These are phyloP conservation scores for Blastobasis adustella DNA, from an alignment of 2,888 invertebrate species.

Conservation along the genomic window DNA sequence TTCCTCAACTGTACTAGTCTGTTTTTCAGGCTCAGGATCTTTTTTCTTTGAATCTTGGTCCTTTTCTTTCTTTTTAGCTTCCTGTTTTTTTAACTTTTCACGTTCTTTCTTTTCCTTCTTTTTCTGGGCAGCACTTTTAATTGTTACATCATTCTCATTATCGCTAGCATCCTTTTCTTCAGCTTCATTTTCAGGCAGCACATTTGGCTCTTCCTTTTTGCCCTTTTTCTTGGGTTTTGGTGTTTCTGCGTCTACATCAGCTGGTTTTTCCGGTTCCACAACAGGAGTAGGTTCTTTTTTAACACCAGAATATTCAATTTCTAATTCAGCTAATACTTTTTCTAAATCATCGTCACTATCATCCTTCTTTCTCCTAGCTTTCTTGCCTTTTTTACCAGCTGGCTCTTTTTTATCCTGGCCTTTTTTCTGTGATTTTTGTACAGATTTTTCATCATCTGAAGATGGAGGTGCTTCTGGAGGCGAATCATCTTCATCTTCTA, in stretches of 20 bases:
- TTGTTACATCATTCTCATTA: constrained; percentile 75
- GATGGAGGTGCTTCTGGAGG: constrained; percentile 55
- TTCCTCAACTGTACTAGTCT: constrained; percentile 23
- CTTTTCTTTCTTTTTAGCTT: constrained; percentile 76
- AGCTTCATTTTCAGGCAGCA: constrained; percentile 36
- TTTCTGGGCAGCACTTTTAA: constrained; percentile 90
- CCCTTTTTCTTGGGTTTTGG: constrained; percentile 56
- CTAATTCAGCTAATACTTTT: constrained; percentile 87
- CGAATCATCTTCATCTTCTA: constrained; percentile 76
- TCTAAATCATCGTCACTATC: constrained; percentile 89
- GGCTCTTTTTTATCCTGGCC: constrained; percentile 59
- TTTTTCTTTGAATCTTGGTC: constrained; percentile 50
- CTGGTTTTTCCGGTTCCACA: constrained; percentile 46
- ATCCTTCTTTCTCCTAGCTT: constrained; percentile 81
- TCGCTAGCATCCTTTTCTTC: constrained; percentile 65
- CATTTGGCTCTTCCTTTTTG: constrained; percentile 48
- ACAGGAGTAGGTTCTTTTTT: constrained; percentile 64
- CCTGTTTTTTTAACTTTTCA: constrained; percentile 83
- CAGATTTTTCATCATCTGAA: constrained; percentile 57
- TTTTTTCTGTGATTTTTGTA: constrained; percentile 49
- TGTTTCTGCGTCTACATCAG: constrained; percentile 53
- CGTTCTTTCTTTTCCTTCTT: constrained; percentile 92
- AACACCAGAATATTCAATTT: constrained; percentile 84
- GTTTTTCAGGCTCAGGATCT: constrained; percentile 28
- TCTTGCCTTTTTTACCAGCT: constrained; percentile 81